Evolutionary conservation across 1,140 invertebrate species (phyloP), one percentile per base, ranked within the genome.

Genomic region (Drosophila quadrilineata): DNA sequence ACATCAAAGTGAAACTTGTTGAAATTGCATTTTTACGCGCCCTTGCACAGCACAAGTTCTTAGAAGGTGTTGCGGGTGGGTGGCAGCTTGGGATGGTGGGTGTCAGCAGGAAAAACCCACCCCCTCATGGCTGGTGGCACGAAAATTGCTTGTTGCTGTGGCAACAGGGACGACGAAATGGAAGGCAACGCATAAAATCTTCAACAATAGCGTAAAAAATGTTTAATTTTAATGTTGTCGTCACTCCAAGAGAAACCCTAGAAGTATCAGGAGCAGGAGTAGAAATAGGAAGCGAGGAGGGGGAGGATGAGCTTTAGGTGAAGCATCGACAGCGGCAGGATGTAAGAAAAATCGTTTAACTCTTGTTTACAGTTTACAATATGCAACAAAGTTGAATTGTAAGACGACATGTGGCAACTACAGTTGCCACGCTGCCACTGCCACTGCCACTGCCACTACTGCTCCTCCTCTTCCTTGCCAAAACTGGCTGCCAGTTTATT

Each of bases 1-100:
- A 84, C 77, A 84, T 84, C 77, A 84, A 84, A 84, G 77, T 82
- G 58, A 84, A 84, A 84, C 73, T 84, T 84, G 79, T 84, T 85
- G 77, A 84, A 84, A 84, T 84, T 84, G 77, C 77, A 84, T 84
- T 84, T 84, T 85, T 77, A 77, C 77, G 77, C 77, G 76, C 74
- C 77, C 79, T 85, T 84, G 77, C 75, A 71, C 77, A 71, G 58
- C 57, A n/a, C n/a, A 33, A 62, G 63, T 65, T 60, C 63, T 77
- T 54, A 41, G 26, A n/a, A 31, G 16, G 36, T 4, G 14, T 21
- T n/a, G 29, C 0, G 29, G 49, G 58, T 48, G 17, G 36, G 9
- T 49, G 10, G 5, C 9, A 6, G 17, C 6, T 12, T 8, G 22
- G 21, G n/a, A 19, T 2, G 4, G 22, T 6, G 46, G 17, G 6